Base-by-base conservation (phyloP, 2,113 vertebrate species). In the Dasyurus viverrinus region DNA sequence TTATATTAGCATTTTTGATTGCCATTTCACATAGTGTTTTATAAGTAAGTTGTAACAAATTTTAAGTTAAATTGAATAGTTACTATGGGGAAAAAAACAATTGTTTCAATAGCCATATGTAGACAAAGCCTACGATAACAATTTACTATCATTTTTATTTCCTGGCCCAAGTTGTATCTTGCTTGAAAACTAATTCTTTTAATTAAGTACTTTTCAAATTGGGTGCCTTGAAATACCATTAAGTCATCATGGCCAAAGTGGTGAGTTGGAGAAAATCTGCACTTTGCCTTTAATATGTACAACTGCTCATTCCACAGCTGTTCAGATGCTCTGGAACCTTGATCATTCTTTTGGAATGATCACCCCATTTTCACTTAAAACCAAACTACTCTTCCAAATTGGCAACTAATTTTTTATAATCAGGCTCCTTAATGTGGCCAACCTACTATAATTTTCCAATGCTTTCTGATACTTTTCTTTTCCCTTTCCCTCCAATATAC, bases 111-210 rank as follows among this genome's bases (percentile, higher is more conserved):
- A 6, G 3, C 12, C 1, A 42, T 54, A 25, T 47, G 5, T 53
- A 42, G 24, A 93, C n/a, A 93, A 94, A 90, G 27, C 16, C 46
- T 30, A 10, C 10, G 90, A 12, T 27, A 68, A 76, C 36, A 19
- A 76, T 76, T 76, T 76, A n/a, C 60, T 76, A 36, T n/a, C 60
- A n/a, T n/a, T 76, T 93, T 23, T 25, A 54, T 10, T 50, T 90
- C 60, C 46, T 89, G 27, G 91, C 2, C 9, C 60, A 91, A 96
- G 30, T n/a, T 94, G 7, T 6, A 55, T 89, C 10, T 89, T 96
- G 89, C 26, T 19, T 93, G 7, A 93, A 10, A 57, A 27, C 46
- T 92, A 76, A 1, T n/a, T 93, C 30, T 60, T 26, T 11, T 53
- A 90, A 93, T 92, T 30, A 36, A 90, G 46, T 54, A 24, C 8